Percentiles rank a stretch among this genome's conserved stretches.
Conservation (phyloP, 2,113 vertebrate species). For the Opisthocomus hoazin region DNA sequence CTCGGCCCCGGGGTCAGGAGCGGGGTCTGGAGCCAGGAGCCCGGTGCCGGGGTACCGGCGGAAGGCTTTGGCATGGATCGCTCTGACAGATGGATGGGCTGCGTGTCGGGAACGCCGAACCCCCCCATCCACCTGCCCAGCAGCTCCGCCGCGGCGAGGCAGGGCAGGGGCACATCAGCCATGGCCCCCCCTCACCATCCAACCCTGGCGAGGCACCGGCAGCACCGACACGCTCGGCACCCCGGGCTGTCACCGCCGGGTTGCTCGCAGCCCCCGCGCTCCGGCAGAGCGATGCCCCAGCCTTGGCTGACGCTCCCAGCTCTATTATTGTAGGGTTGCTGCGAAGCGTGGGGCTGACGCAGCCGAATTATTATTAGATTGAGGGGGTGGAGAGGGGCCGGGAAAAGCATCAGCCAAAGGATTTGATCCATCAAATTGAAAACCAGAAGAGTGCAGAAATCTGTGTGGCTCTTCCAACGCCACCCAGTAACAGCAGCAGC, state of each 20-base stretch:
- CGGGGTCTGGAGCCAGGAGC: background rate
- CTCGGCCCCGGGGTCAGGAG: background rate
- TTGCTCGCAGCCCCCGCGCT: background rate
- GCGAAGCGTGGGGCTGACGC: background rate
- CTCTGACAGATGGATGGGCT: background rate
- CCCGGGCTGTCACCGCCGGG: background rate
- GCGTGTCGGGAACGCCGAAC: fast-evolving
- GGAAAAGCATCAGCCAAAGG: conserved; percentile 23
- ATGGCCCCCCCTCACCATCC: fast-evolving
- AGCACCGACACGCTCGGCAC: background rate
- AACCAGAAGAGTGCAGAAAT: background rate
- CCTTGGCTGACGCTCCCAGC: background rate
- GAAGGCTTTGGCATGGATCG: background rate
- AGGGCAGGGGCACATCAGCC: background rate
- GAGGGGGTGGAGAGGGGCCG: conserved; percentile 46
- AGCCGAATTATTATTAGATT: conserved; percentile 50
- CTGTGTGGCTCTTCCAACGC: background rate
- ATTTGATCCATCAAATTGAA: conserved; percentile 17
- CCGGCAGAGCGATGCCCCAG: background rate
- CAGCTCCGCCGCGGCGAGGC: background rate
- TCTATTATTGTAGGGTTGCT: background rate
- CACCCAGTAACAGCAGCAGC: conserved; percentile 5
- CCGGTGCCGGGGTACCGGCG: fast-evolving
- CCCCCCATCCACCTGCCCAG: background rate
- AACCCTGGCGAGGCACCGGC: background rate